Conservation (phyloP, 2,888 invertebrate species). For the Xestoiulus laeticollis region DNA sequence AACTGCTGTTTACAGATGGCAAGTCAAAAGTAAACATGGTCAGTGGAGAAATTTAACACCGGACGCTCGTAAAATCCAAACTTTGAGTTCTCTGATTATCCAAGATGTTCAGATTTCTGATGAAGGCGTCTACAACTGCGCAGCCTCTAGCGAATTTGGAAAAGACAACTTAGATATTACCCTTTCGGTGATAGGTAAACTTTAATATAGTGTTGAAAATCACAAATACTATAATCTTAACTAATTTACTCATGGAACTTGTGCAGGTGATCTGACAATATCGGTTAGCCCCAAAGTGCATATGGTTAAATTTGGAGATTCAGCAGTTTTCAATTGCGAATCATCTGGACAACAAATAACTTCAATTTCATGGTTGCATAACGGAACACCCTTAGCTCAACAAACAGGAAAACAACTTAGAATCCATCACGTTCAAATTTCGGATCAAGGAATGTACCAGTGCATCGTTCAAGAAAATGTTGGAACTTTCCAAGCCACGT, state of each 20-base stretch:
- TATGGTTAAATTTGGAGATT: not conserved
- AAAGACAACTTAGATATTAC: slow-evolving; percentile 12
- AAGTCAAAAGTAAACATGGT: not conserved
- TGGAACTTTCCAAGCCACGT: not conserved
- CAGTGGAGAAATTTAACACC: not conserved
- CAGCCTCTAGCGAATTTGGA: slow-evolving; percentile 36
- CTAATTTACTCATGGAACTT: not conserved
- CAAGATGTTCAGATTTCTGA: not conserved
- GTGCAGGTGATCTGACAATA: not conserved
- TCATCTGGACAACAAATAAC: not conserved
- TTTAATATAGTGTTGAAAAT: not conserved
- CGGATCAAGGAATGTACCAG: slow-evolving; percentile 50
- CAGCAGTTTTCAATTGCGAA: slow-evolving; percentile 30
- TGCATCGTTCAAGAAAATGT: slow-evolving; percentile 44
- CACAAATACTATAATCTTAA: not conserved
- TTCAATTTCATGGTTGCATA: slow-evolving; percentile 38
- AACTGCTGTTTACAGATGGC: not conserved
- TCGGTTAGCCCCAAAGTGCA: not conserved
- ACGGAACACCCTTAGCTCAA: not conserved
- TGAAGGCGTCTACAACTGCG: slow-evolving; percentile 33
- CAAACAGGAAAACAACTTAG: not conserved
- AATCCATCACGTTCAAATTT: slow-evolving; percentile 13
- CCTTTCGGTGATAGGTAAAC: not conserved
- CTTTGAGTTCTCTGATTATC: not conserved
- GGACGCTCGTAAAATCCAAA: slow-evolving; percentile 62